phyloP scores from a whole-genome alignment of 2,888 invertebrate species.

The Megamerina dolium region DNA sequence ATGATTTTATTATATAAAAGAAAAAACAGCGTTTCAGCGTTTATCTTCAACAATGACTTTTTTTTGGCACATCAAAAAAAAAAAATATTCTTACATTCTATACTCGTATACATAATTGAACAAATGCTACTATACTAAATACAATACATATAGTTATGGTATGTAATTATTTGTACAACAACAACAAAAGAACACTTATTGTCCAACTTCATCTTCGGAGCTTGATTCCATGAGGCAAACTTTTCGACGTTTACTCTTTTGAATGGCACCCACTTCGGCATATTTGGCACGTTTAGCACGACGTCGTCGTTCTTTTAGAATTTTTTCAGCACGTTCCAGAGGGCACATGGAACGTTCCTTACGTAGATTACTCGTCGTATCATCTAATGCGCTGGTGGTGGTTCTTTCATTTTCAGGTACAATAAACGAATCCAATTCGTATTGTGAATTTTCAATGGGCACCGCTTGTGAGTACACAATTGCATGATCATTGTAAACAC shows the following conservation, averaged over 20 bases:
- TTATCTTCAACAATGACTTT: too few species aligned
- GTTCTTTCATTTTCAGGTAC: conserved; percentile 49
- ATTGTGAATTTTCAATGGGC: conserved; percentile 51
- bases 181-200: too few species aligned
- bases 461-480: conserved; percentile 53
- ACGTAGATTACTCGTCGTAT: conserved; percentile 29
- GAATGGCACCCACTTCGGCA: conserved; percentile 8
- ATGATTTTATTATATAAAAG: too few species aligned
- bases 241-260: conserved; percentile 6
- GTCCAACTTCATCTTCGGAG: conserved; percentile 31
- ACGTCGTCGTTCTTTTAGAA: conserved; percentile 48
- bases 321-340: conserved; percentile 60
- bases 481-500: conserved; percentile 45
- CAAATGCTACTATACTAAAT: too few species aligned
- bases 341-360: conserved; percentile 44
- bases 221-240: conserved; percentile 17
- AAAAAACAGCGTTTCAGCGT: too few species aligned
- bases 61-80: too few species aligned
- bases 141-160: too few species aligned
- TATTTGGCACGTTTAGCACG: conserved; percentile 27
- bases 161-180: too few species aligned
- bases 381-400: conserved; percentile 44
- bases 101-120: too few species aligned
- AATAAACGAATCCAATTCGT: conserved; percentile 51
- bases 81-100: too few species aligned